phyloP scores from a whole-genome alignment of 2,888 invertebrate species.

The Diaphora mendica region DNA sequence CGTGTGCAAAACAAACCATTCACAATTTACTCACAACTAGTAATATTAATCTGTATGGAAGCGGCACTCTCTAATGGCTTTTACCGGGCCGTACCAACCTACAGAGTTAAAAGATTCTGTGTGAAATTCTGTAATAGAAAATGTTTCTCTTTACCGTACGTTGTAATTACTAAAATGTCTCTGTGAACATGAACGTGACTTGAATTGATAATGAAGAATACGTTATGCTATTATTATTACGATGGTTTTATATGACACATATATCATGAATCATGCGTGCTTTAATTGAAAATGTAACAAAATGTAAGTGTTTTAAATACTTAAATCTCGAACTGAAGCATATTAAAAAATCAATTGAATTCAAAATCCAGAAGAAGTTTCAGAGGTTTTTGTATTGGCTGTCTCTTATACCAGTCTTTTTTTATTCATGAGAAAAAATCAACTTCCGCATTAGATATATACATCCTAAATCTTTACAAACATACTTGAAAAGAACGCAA shows the following conservation, averaged over 20 bases:
- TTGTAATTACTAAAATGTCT: constrained; percentile 17
- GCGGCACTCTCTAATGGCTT: constrained; percentile 20
- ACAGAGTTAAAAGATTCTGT: constrained; percentile 19
- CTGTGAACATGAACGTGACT: constrained; percentile 2
- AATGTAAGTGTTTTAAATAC: no score
- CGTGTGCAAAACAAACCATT: constrained; percentile 2
- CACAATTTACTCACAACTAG: constrained; percentile 15
- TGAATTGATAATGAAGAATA: constrained; percentile 10
- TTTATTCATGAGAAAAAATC: no score
- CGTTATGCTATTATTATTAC: not conserved
- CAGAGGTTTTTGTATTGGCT: no score
- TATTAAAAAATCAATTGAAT: no score
- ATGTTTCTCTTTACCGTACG: constrained; percentile 12
- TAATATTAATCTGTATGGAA: constrained; percentile 20
- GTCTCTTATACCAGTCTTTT: no score
- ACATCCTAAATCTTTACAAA: no score
- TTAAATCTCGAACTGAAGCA: no score
- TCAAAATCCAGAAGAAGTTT: no score
- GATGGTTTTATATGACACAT: not conserved
- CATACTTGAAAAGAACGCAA: no score
- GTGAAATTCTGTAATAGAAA: constrained; percentile 13
- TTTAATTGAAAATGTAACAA: not conserved
- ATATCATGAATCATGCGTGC: not conserved
- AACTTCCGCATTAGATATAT: no score
- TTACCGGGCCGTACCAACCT: constrained; percentile 3